These are phyloP conservation scores for Diploptera punctata DNA, from an alignment of 2,888 invertebrate species.

Conservation along the genomic window DNA sequence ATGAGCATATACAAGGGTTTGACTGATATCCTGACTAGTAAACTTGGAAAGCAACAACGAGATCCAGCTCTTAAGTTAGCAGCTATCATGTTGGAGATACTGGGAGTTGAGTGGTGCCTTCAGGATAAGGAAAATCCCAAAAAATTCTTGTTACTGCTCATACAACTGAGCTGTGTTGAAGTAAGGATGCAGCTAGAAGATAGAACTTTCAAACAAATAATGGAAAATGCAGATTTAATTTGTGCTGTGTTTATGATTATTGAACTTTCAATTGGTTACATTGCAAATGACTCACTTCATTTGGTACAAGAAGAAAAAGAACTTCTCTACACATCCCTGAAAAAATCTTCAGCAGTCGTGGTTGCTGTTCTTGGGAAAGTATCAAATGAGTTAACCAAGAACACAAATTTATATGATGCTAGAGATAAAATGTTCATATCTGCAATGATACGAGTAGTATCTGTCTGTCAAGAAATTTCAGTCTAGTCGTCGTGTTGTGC, in stretches of 20 bases:
- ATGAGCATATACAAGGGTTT: constrained; percentile 81
- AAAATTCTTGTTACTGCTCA: constrained; percentile 79
- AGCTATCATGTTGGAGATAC: constrained; percentile 77
- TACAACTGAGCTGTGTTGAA: constrained; percentile 91
- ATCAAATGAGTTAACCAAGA: constrained; percentile 70
- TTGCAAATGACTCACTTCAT: constrained; percentile 81
- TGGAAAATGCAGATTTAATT: constrained; percentile 77
- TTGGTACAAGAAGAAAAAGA: constrained; percentile 91
- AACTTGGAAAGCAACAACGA: constrained; percentile 85
- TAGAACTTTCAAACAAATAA: constrained; percentile 75
- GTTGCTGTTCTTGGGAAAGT: constrained; percentile 75
- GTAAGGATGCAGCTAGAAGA: constrained; percentile 94
- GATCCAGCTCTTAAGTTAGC: constrained; percentile 88
- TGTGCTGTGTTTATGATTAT: constrained; percentile 83
- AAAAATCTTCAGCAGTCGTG: constrained; percentile 86
- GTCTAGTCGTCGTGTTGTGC: too few relatives aligned
- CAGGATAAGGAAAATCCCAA: constrained; percentile 78
- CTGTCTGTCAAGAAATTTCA: constrained; percentile 89
- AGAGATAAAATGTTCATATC: constrained; percentile 79
- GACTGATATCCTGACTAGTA: constrained; percentile 83
- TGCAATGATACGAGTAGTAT: constrained; percentile 82
- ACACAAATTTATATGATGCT: constrained; percentile 67
- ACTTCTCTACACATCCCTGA: constrained; percentile 86
- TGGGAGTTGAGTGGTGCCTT: constrained; percentile 86
- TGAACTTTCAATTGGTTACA: constrained; percentile 79